These are phyloP conservation scores for Drosophila yakuba DNA, from an alignment of 1,140 invertebrate species.

Conservation along the genomic window DNA sequence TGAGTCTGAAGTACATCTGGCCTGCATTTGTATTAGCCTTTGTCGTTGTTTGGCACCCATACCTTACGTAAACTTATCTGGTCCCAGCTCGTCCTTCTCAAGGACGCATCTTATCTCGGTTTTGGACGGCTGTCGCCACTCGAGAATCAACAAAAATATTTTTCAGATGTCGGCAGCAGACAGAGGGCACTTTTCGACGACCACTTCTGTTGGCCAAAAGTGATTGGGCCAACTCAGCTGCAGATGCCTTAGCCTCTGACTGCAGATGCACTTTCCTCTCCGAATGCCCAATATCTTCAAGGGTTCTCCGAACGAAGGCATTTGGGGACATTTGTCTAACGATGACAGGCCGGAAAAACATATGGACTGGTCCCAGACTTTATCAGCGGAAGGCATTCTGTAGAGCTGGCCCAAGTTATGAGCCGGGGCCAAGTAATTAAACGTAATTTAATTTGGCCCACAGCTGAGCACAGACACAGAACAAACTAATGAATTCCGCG, in stretches of 20 bases:
- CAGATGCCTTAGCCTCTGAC: constrained; percentile 24
- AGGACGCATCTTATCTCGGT: constrained; percentile 57
- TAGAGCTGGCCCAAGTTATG: constrained; percentile 63
- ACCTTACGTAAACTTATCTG: constrained; percentile 11
- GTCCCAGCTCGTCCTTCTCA: constrained; percentile 9
- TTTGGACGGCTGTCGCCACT: constrained; percentile 53
- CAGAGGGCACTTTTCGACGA: constrained; percentile 19
- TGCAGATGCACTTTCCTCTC: constrained; percentile 33
- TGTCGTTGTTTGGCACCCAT: neutral
- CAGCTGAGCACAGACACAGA: constrained; percentile 29
- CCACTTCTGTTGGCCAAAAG: constrained; percentile 32
- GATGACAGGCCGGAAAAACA: constrained; percentile 59
- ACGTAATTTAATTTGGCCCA: constrained; percentile 78
- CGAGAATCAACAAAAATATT: constrained; percentile 75
- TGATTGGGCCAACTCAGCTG: constrained; percentile 47
- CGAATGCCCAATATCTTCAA: constrained; percentile 34
- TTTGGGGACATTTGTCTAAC: constrained; percentile 61
- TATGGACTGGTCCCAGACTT: constrained; percentile 25
- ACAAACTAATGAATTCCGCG: constrained; percentile 78
- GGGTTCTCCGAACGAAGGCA: constrained; percentile 32
- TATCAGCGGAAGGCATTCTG: constrained; percentile 59
- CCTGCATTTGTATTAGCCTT: constrained; percentile 70
- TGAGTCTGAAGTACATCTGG: constrained; percentile 51
- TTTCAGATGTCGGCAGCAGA: constrained; percentile 63
- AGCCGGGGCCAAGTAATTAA: constrained; percentile 69